Conservation (phyloP, 2,113 vertebrate genomes). For the Ameiurus melas region DNA sequence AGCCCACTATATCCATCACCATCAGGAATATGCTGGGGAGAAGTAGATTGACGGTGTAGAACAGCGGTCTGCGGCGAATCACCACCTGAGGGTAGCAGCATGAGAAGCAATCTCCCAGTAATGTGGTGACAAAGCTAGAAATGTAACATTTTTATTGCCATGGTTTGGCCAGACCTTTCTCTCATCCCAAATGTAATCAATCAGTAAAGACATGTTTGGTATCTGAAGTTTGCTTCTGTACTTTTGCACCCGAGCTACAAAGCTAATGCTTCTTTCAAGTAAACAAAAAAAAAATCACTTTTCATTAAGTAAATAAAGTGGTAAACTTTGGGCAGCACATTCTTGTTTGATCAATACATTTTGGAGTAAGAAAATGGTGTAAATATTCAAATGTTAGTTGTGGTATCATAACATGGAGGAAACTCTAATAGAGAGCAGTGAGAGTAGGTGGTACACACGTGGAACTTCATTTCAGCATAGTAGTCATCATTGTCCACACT, state of each 20-base stretch:
- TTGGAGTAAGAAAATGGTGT: background rate
- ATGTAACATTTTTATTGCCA: background rate
- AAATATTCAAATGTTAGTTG: background rate
- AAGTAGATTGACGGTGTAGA: slow-evolving; percentile 90
- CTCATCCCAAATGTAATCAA: background rate
- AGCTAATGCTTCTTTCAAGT: background rate
- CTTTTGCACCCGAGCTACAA: background rate
- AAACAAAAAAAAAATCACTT: background rate
- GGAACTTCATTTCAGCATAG: slow-evolving; percentile 95
- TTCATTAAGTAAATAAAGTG: background rate
- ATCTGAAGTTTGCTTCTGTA: background rate
- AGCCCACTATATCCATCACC: slow-evolving; percentile 95
- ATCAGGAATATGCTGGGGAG: slow-evolving; percentile 96
- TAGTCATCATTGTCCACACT: slow-evolving; percentile 78
- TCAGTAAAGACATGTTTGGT: slow-evolving; percentile 2
- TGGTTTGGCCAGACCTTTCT: background rate
- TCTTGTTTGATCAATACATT: background rate
- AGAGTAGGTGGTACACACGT: slow-evolving; percentile 73
- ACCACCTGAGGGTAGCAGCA: slow-evolving; percentile 77
- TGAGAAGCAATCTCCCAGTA: background rate
- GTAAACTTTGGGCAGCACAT: background rate
- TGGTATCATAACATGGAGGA: background rate
- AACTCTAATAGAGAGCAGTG: background rate
- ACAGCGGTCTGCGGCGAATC: slow-evolving; percentile 90
- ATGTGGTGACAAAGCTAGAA: slow-evolving; percentile 11